These are phyloP conservation scores for Patella pellucida DNA, from an alignment of 2,888 invertebrate genomes.

Conservation along the genomic window DNA sequence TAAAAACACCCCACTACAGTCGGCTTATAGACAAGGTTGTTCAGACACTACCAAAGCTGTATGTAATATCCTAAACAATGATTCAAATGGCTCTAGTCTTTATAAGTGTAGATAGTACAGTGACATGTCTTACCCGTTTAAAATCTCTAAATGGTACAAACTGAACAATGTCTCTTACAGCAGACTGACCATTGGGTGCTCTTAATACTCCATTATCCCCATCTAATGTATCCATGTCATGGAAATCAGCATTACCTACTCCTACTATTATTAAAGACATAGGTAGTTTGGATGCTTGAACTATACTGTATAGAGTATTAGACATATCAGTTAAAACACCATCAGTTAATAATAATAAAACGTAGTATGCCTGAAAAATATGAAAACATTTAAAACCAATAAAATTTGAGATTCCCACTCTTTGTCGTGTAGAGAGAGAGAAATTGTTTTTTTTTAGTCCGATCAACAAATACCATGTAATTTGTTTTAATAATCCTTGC, in stretches of 20 bases:
- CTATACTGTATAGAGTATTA: constrained; percentile 64
- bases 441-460: too few species aligned
- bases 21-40: too few species aligned
- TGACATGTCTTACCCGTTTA: constrained; percentile 48
- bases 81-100: too few species aligned
- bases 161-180: constrained; percentile 68
- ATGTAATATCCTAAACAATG: too few species aligned
- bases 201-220: constrained; percentile 66
- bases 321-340: constrained; percentile 69
- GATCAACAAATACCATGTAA: too few species aligned
- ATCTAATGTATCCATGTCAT: constrained; percentile 67
- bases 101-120: too few species aligned
- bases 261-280: constrained; percentile 71
- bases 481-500: too few species aligned
- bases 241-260: constrained; percentile 68
- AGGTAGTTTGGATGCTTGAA: constrained; percentile 65
- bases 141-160: constrained; percentile 69
- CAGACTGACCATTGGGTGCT: constrained; percentile 58
- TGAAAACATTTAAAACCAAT: too few species aligned
- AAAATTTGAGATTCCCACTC: too few species aligned
- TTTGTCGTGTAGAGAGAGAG: too few species aligned
- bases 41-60: too few species aligned
- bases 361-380: constrained; percentile 62
- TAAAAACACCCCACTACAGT: too few species aligned
- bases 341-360: constrained; percentile 68